Evolutionary conservation across 2,888 invertebrate species (phyloP).

Genomic region (Beris morrisii): DNA sequence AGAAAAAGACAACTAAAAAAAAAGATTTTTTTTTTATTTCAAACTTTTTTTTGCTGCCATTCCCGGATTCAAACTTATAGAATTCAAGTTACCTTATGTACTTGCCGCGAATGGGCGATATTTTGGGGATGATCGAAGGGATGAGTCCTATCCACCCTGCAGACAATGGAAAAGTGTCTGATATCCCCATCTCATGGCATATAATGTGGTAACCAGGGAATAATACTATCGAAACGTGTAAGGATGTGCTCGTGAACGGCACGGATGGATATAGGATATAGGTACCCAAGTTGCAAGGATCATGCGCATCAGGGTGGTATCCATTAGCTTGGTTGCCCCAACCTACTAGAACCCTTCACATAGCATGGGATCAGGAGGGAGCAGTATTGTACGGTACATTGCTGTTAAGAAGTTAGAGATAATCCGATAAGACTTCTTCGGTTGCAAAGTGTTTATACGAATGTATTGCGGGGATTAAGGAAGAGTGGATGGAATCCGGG

Average conservation of each 20-base stretch:
- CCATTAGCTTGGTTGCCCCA: conserved; percentile 32
- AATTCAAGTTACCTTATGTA: conserved; percentile 32
- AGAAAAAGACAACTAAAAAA: conserved; percentile 5
- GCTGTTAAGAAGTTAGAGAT: conserved; percentile 29
- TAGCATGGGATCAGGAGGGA: conserved; percentile 9
- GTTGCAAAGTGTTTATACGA: conserved; percentile 32
- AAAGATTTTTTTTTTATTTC: conserved; percentile 27
- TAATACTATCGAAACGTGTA: conserved; percentile 16
- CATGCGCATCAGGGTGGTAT: conserved; percentile 31
- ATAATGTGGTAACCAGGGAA: conserved; percentile 31
- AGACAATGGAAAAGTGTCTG: conserved; percentile 27
- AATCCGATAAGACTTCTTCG: conserved; percentile 34
- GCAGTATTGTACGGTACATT: conserved; percentile 5
- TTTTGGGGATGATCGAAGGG: conserved; percentile 10
- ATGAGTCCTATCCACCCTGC: conserved; percentile 4
- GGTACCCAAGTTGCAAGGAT: conserved; percentile 29
- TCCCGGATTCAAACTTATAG: conserved; percentile 25
- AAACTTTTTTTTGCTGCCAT: conserved; percentile 22
- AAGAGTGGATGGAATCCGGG: conserved; percentile 21
- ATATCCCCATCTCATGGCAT: conserved; percentile 28
- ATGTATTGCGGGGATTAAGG: conserved; percentile 31
- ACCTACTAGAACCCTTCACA: conserved; percentile 26
- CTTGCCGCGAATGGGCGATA: conserved; percentile 19
- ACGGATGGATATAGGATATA: conserved; percentile 19
- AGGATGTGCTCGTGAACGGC: conserved; percentile 3